Percentiles rank a stretch among this genome's conserved stretches.
These are phyloP conservation scores for Furcifer pardalis DNA, from an alignment of 2,797 vertebrate species.

Conservation along the genomic window DNA sequence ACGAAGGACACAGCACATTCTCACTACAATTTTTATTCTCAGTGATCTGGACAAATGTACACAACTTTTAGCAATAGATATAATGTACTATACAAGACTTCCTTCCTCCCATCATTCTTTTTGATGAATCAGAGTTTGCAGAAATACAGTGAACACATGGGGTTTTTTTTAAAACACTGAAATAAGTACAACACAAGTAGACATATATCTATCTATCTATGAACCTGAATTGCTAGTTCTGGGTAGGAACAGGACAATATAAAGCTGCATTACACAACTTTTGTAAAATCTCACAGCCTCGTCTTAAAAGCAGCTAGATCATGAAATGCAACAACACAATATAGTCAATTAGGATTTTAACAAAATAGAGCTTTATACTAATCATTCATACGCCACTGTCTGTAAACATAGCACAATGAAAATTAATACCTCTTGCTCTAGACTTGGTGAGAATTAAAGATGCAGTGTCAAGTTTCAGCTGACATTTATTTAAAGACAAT, in stretches of 20 bases:
- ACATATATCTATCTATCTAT: conserved; percentile 69
- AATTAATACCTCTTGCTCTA: conserved; percentile 58
- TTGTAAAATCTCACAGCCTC: conserved; percentile 72
- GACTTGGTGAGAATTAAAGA: conserved; percentile 37
- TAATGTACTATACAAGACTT: conserved; percentile 74
- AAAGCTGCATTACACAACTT: conserved; percentile 75
- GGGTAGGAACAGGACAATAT: conserved; percentile 79
- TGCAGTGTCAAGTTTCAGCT: conserved; percentile 47
- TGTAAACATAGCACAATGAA: conserved; percentile 66
- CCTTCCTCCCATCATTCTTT: conserved; percentile 59
- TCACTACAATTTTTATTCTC: conserved; percentile 79
- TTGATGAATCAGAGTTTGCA: conserved; percentile 59
- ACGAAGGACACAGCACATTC: conserved; percentile 49
- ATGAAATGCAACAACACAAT: conserved; percentile 72
- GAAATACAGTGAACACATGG: conserved; percentile 66
- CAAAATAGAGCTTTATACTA: conserved; percentile 51
- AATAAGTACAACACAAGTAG: conserved; percentile 70
- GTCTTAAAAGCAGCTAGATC: conserved; percentile 72
- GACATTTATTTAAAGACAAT: conserved; percentile 35
- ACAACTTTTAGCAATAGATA: conserved; percentile 76
- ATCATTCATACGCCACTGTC: conserved; percentile 61
- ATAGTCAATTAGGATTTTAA: conserved; percentile 57
- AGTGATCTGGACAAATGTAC: conserved; percentile 75
- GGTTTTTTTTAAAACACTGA: conserved; percentile 72
- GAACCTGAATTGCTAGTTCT: conserved; percentile 75